Percentiles rank a stretch among this genome's conserved stretches.
Conservation (phyloP, 2,113 vertebrate species). For the Prochilodus magdalenae region DNA sequence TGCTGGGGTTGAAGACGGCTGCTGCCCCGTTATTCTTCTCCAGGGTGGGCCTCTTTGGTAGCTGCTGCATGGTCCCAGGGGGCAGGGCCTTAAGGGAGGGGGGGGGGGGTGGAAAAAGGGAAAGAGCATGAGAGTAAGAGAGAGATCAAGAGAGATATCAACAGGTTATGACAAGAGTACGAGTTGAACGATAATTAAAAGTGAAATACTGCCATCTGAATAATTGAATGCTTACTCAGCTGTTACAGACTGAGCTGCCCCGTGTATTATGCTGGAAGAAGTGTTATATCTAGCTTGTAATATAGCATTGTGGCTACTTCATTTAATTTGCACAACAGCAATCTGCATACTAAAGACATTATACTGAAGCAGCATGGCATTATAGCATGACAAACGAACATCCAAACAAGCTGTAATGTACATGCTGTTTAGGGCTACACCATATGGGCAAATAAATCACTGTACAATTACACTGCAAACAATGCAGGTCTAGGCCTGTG, state of each 20-base stretch:
- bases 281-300: background rate
- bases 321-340: background rate
- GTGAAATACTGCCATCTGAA: constrained; percentile 1
- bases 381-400: constrained; percentile 2
- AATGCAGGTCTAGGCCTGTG: background rate
- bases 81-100: constrained; percentile 70
- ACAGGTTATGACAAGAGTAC: background rate
- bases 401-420: constrained; percentile 3
- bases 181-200: background rate
- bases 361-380: background rate
- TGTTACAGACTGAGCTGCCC: background rate
- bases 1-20: constrained; percentile 89
- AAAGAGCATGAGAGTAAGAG: background rate
- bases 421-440: background rate
- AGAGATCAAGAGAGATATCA: background rate
- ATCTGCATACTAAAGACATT: constrained; percentile 24
- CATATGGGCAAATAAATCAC: background rate
- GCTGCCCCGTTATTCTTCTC: constrained; percentile 94
- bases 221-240: background rate
- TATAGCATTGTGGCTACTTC: background rate
- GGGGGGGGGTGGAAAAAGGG: background rate
- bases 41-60: constrained; percentile 92
- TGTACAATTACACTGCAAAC: background rate
- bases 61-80: constrained; percentile 84
- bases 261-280: background rate